Percentiles rank a stretch among this genome's conserved stretches.
These are phyloP conservation scores for Aphidius colemani DNA, from an alignment of 2,888 invertebrate species.

Conservation along the genomic window DNA sequence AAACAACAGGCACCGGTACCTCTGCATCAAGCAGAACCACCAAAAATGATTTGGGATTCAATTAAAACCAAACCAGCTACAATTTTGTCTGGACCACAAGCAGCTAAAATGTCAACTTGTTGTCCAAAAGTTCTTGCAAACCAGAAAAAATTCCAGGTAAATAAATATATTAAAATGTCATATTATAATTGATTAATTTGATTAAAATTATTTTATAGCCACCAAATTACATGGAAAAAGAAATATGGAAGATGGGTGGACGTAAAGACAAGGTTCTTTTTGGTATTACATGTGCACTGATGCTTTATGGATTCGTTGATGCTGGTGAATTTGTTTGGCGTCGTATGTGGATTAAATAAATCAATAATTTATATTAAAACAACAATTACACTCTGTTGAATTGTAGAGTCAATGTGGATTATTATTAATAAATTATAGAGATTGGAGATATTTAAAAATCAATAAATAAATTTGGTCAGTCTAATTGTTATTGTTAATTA, in stretches of 20 bases:
- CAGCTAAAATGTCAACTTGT: slow-evolving; percentile 13
- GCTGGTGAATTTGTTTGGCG: background rate
- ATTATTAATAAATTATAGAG: background rate
- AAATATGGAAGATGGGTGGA: slow-evolving; percentile 30
- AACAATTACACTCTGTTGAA: slow-evolving; percentile 1
- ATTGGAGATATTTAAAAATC: background rate
- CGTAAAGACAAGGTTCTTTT: slow-evolving; percentile 33
- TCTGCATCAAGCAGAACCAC: slow-evolving; percentile 38
- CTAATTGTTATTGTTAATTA: no score
- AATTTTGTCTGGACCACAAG: background rate
- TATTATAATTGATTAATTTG: background rate
- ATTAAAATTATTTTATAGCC: slow-evolving; percentile 6
- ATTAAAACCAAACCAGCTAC: slow-evolving; percentile 33
- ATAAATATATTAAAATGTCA: background rate
- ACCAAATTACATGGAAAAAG: slow-evolving; percentile 17
- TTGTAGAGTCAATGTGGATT: background rate
- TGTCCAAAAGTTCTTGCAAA: slow-evolving; percentile 24
- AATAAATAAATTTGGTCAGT: background rate
- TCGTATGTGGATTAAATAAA: slow-evolving; percentile 1
- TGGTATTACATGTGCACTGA: slow-evolving; percentile 5
- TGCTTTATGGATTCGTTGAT: background rate
- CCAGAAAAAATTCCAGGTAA: slow-evolving; percentile 31
- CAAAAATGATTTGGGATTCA: slow-evolving; percentile 41
- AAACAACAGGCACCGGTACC: slow-evolving; percentile 37
- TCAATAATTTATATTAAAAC: slow-evolving; percentile 3